A percentile compares a stretch with the other conserved stretches of the same genome.
These are phyloP conservation scores for Rhopilema esculentum DNA, from an alignment of 30 jellyfish, hydroid and myxozoan genomes.

Conservation along the genomic window DNA sequence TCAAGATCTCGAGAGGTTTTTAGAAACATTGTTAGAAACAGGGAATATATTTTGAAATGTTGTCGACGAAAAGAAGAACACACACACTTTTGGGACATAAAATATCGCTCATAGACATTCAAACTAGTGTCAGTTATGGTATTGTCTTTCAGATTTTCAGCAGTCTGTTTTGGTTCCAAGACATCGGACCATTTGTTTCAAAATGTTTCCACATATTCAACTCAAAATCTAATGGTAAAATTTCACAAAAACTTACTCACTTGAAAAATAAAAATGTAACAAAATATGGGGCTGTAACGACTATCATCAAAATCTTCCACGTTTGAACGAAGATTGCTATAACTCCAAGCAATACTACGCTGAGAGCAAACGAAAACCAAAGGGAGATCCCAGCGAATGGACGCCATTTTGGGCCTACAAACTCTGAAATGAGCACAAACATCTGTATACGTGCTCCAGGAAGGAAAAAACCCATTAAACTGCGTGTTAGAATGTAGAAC, in stretches of 20 bases:
- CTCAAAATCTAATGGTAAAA: background rate
- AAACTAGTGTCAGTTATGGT: no score
- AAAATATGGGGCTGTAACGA: conserved; percentile 79
- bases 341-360: conserved; percentile 82
- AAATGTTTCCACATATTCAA: background rate
- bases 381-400: conserved; percentile 88
- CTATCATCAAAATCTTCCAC: conserved; percentile 82
- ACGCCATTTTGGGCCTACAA: conserved; percentile 86
- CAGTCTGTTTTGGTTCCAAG: no score
- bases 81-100: no score
- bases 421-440: conserved; percentile 72
- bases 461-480: conserved; percentile 78
- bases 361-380: conserved; percentile 66
- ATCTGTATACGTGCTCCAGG: conserved; percentile 79
- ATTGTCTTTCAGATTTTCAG: no score
- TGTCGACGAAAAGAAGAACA: no score
- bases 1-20: no score
- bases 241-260: conserved; percentile 48
- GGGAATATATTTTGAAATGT: no score
- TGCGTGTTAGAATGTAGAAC: conserved; percentile 49
- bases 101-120: no score
- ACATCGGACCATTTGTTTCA: background rate
- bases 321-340: conserved; percentile 76
- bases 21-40: no score
- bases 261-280: conserved; percentile 57